phyloP scores from a whole-genome alignment of 2,113 vertebrate genomes.

The Aegotheles bennettii region DNA sequence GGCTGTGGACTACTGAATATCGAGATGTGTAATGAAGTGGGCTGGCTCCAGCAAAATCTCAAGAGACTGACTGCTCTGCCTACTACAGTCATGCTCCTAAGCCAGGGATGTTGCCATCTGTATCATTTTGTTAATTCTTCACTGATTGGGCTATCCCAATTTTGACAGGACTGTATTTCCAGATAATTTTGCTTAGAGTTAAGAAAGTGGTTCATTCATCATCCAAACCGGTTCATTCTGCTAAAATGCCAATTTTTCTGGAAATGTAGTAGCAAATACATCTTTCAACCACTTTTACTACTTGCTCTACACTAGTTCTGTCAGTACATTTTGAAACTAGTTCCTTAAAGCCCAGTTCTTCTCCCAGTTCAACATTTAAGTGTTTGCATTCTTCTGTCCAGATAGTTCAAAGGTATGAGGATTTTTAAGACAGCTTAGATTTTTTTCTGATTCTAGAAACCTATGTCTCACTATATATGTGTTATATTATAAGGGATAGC shows the following conservation, averaged over 20 bases:
- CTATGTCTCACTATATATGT: neutral
- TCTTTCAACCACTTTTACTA: neutral
- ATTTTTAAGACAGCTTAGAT: neutral
- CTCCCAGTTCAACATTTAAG: neutral
- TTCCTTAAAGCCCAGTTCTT: neutral
- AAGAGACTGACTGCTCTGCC: neutral
- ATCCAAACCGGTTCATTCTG: neutral
- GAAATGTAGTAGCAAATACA: neutral
- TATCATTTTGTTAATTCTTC: neutral
- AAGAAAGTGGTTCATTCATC: neutral
- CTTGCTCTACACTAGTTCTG: neutral
- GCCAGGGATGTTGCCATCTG: neutral
- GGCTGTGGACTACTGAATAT: neutral
- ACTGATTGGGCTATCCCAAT: neutral
- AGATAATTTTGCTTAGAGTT: neutral
- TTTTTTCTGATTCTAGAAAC: neutral
- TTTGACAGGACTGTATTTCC: neutral
- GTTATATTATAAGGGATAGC: neutral
- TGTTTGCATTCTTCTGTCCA: accelerated
- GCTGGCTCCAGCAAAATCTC: neutral
- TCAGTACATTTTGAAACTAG: neutral
- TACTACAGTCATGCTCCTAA: neutral
- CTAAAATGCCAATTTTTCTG: neutral
- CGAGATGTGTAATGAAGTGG: neutral
- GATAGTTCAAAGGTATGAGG: neutral